Evolutionary conservation across 2,797 vertebrate genomes (phyloP).

Genomic region (Brachyalestes nurse): DNA sequence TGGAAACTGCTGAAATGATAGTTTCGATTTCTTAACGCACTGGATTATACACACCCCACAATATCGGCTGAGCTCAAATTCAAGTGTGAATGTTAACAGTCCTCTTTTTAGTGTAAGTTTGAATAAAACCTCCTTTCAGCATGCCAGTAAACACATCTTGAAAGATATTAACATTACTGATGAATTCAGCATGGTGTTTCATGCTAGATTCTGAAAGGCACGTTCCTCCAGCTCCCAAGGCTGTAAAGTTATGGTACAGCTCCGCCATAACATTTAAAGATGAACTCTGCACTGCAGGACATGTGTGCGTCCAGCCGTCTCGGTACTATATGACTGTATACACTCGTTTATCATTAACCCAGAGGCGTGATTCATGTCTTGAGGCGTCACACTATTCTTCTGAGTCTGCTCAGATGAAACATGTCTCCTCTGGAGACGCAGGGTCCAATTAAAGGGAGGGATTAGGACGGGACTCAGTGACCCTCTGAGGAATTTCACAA

Average conservation of each 20-base stretch:
- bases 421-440: slow-evolving; percentile 78
- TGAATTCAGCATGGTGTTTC: slow-evolving; percentile 54
- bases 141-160: slow-evolving; percentile 74
- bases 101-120: slow-evolving; percentile 58
- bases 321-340: slow-evolving; percentile 53
- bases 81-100: slow-evolving; percentile 63
- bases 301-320: slow-evolving; percentile 17
- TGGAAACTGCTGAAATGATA: slow-evolving; percentile 47
- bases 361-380: slow-evolving; percentile 50
- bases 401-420: slow-evolving; percentile 79
- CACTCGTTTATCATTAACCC: slow-evolving; percentile 55
- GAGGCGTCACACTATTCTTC: slow-evolving; percentile 38
- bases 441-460: slow-evolving; percentile 85
- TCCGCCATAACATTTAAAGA: slow-evolving; percentile 38
- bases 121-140: slow-evolving; percentile 67
- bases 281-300: slow-evolving; percentile 48
- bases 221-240: slow-evolving; percentile 16
- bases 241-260: slow-evolving; percentile 47
- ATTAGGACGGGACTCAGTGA: slow-evolving; percentile 83
- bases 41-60: slow-evolving; percentile 52
- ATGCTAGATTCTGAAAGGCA: slow-evolving; percentile 45
- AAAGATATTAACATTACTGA: slow-evolving; percentile 51
- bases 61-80: slow-evolving; percentile 70
- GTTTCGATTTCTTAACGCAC: slow-evolving; percentile 43
- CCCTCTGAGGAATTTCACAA: slow-evolving; percentile 80